Evolutionary conservation across 2,888 invertebrate species (phyloP).

Genomic region (Cistogaster globosa): DNA sequence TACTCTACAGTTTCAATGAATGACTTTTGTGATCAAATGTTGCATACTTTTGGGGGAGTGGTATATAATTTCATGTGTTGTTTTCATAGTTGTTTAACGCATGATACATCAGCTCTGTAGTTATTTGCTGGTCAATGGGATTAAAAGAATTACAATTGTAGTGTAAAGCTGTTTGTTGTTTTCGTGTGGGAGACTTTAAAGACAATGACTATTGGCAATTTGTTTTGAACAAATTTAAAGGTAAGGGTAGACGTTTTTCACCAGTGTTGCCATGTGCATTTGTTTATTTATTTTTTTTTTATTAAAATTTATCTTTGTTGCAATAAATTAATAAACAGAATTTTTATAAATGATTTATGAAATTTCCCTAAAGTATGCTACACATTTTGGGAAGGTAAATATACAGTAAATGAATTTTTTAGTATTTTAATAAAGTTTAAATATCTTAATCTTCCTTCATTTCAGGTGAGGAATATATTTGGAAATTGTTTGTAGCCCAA

Average conservation of each 20-base stretch:
- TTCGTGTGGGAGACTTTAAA: constrained; percentile 10
- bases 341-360: neutral
- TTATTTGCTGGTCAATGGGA: neutral
- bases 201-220: constrained; percentile 1
- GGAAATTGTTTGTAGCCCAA: too few relatives aligned
- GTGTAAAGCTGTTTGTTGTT: neutral
- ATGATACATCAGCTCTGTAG: neutral
- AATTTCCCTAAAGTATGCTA: constrained; percentile 6
- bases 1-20: constrained; percentile 56
- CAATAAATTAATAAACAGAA: neutral
- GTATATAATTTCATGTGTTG: neutral
- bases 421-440: too few relatives aligned
- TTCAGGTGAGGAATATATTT: too few relatives aligned
- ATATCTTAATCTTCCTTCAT: too few relatives aligned
- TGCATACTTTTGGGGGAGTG: constrained; percentile 33
- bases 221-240: neutral
- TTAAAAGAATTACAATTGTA: neutral
- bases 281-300: neutral
- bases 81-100: neutral
- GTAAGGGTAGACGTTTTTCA: neutral
- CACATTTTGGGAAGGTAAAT: neutral
- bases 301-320: neutral
- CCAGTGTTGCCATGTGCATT: neutral
- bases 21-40: constrained; percentile 30
- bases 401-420: too few relatives aligned